phyloP scores from a whole-genome alignment of 2,113 vertebrate genomes.

The Bos javanicus region DNA sequence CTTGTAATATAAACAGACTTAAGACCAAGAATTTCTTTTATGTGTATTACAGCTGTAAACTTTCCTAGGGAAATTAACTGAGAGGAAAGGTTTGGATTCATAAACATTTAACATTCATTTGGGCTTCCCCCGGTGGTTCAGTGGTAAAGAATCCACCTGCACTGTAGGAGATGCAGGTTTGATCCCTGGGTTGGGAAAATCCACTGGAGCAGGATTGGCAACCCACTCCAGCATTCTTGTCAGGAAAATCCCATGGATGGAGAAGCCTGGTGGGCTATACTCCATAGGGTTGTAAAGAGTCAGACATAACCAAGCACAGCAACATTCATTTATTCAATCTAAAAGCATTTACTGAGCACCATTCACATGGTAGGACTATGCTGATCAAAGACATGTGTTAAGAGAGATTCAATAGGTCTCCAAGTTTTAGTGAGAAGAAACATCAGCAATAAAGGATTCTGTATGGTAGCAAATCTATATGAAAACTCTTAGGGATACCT shows the following conservation, averaged over 20 bases:
- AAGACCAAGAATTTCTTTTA: neutral
- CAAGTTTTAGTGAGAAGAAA: neutral
- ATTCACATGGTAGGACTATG: neutral
- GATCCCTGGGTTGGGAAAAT: neutral
- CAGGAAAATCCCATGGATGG: neutral
- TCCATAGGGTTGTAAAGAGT: neutral
- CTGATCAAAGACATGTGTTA: neutral
- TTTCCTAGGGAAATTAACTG: neutral
- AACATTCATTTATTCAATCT: neutral
- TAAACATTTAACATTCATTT: neutral
- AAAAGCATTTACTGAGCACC: conserved; percentile 11
- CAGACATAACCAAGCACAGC: neutral
- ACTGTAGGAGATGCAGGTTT: neutral
- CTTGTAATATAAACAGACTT: neutral
- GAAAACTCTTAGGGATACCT: neutral
- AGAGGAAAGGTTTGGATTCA: neutral
- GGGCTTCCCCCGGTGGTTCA: neutral
- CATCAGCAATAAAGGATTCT: neutral
- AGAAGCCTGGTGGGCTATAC: neutral
- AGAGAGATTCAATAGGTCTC: neutral
- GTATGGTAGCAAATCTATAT: neutral
- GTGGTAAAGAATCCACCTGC: neutral
- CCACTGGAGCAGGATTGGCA: neutral
- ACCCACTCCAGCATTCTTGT: neutral
- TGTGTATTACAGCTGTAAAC: neutral